Base-by-base conservation (phyloP, 2,797 vertebrate species). In the Dermochelys coriacea region DNA sequence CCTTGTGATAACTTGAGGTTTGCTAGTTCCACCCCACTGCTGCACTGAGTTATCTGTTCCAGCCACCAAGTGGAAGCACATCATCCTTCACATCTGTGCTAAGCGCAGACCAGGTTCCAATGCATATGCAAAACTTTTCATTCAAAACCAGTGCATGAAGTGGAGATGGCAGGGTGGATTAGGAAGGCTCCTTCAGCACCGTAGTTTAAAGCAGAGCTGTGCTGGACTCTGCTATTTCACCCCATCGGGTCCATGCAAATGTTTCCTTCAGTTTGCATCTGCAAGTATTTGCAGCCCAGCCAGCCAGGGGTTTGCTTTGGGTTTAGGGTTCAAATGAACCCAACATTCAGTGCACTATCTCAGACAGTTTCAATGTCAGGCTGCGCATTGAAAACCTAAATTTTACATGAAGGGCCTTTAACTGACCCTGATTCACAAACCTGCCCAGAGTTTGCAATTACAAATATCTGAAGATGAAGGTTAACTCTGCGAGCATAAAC, bases 401-500 rank as follows among this genome's bases (percentile, higher is more conserved):
- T 50, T 25, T 49, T 61, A 41, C 55, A 3, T n/a, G 57, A 31
- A 23, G 31, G 19, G 12, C 14, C 1, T 0, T 4, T 11, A 47
- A 74, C 50, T 37, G 85, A 23, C 47, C 2, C 23, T 0, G 0
- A 27, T 47, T 82, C 78, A 49, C 50, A 23, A 71, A 77, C 82
- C 52, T 31, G 71, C 31, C 71, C 82, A 1, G 80, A 27, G 0
- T 29, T 84, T 19, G 5, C 47, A 37, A 57, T 14, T 87, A 21
- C 0, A 29, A 18, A 18, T 18, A 5, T 1, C 14, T 29, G 10
- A 41, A 49, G 51, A 23, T 55, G 21, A 19, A 1, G 0, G 31
- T 1, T 5, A 37, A 71, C 84, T 49, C 83, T 29, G 61, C 54
- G 47, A 31, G 54, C 27, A 19, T 81, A 15, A 50, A 2, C 47